Conservation (phyloP, 2,888 invertebrate genomes). For the Leucozona laternaria region DNA sequence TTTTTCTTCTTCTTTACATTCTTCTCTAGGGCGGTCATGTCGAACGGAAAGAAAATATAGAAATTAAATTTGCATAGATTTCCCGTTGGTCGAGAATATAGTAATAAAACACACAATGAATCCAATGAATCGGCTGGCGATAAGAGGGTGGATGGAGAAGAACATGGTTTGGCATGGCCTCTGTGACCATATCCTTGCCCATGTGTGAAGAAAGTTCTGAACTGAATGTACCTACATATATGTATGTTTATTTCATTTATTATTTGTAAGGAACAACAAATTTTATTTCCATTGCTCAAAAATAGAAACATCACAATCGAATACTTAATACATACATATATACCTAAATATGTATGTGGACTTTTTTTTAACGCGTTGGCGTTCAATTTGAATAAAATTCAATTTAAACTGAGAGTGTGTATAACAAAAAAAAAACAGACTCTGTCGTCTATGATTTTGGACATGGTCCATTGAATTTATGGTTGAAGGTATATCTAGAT, state of each 20-base stretch:
- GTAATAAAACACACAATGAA: slow-evolving; percentile 71
- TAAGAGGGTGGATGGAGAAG: neutral
- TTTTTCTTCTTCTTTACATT: slow-evolving; percentile 5
- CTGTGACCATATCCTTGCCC: slow-evolving; percentile 28
- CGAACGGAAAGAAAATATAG: slow-evolving; percentile 73
- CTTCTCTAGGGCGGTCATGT: slow-evolving; percentile 63
- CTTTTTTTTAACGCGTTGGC: slow-evolving; percentile 52
- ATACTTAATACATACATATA: neutral
- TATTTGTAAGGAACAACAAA: slow-evolving; percentile 70
- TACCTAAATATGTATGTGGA: neutral
- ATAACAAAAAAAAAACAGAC: slow-evolving; percentile 39
- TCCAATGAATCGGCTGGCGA: slow-evolving; percentile 35
- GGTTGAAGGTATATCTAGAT: slow-evolving; percentile 33
- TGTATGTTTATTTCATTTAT: slow-evolving; percentile 62
- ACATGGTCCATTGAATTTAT: slow-evolving; percentile 75
- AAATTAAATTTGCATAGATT: slow-evolving; percentile 77
- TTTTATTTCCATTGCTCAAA: slow-evolving; percentile 45
- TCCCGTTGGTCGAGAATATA: slow-evolving; percentile 60
- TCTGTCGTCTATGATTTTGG: slow-evolving; percentile 55
- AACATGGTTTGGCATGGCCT: neutral
- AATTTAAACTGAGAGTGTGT: slow-evolving; percentile 71
- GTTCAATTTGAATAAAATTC: slow-evolving; percentile 77
- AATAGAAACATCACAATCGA: slow-evolving; percentile 55
- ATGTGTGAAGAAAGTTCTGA: slow-evolving; percentile 71
- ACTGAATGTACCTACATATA: too few relatives aligned